Percentiles rank a stretch among this genome's conserved stretches.
phyloP scores from a whole-genome alignment of 2,888 invertebrate species.

The Molorchus minor region DNA sequence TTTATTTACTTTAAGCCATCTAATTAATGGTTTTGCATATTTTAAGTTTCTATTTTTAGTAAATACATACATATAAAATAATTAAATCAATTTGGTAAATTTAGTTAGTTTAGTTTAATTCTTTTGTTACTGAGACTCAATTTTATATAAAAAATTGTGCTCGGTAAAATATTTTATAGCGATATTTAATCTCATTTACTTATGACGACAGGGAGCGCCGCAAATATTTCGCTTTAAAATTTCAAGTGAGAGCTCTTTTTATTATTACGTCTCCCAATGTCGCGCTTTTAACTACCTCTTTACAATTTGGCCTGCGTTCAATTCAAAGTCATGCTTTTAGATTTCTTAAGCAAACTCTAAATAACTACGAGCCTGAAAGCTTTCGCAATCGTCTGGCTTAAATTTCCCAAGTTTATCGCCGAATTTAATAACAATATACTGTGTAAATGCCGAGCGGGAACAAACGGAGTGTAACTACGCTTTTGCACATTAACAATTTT shows the following conservation, averaged over 20 bases:
- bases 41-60: too few species aligned
- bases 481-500: constrained; percentile 10
- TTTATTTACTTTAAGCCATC: too few species aligned
- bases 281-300: not conserved
- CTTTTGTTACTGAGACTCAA: too few species aligned
- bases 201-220: too few species aligned
- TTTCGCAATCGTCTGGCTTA: constrained; percentile 5
- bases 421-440: constrained; percentile 17
- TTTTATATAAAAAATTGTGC: too few species aligned
- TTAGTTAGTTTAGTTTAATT: too few species aligned
- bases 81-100: too few species aligned
- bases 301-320: not conserved
- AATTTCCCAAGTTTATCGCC: constrained; percentile 11
- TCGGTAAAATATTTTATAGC: too few species aligned
- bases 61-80: too few species aligned
- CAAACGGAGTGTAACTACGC: constrained; percentile 16
- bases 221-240: too few species aligned
- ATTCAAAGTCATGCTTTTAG: constrained; percentile 1
- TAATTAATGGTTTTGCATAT: too few species aligned
- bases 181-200: too few species aligned
- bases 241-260: not conserved
- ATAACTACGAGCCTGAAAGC: constrained; percentile 7
- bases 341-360: constrained; percentile 6
- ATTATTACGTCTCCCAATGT: not conserved
- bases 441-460: constrained; percentile 10